A percentile compares a stretch with the other conserved stretches of the same genome.
Evolutionary conservation across 2,888 invertebrate species (phyloP).

Genomic region (Bellardia bayeri): DNA sequence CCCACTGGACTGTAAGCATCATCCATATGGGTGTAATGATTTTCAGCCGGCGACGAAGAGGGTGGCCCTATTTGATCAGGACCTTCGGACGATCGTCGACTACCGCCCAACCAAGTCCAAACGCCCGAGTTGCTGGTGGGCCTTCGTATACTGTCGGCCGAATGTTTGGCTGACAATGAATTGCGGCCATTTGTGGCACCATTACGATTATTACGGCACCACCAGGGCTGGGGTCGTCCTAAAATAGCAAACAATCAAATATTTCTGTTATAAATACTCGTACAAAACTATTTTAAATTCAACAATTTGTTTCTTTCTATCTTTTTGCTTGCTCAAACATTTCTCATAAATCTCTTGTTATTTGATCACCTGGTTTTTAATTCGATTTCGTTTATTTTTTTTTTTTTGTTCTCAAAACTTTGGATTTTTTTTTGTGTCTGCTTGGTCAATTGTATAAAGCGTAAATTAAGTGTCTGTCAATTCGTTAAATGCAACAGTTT

Average conservation of each 20-base stretch:
- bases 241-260: conserved; percentile 54
- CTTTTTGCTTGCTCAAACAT: conserved; percentile 16
- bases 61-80: conserved; percentile 85
- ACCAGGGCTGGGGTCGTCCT: conserved; percentile 84
- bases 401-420: neutral
- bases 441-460: conserved; percentile 60
- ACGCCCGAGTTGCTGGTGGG: conserved; percentile 84
- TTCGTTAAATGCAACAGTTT: conserved; percentile 72
- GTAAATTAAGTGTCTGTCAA: conserved; percentile 73
- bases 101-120: conserved; percentile 84
- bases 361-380: conserved; percentile 71
- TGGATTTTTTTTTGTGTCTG: neutral
- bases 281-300: conserved; percentile 3
- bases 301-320: conserved; percentile 36
- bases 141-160: conserved; percentile 84
- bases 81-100: conserved; percentile 82
- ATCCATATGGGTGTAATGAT: conserved; percentile 90
- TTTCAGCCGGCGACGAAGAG: conserved; percentile 86
- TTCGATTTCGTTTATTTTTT: conserved; percentile 28
- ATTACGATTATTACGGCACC: conserved; percentile 84
- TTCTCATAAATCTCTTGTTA: conserved; percentile 71
- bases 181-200: conserved; percentile 81
- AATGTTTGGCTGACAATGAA: conserved; percentile 83
- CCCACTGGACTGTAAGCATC: conserved; percentile 86
- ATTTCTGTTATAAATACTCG: conserved; percentile 3